phyloP scores from a whole-genome alignment of 2,113 vertebrate genomes.

The Brachypteracias leptosomus region DNA sequence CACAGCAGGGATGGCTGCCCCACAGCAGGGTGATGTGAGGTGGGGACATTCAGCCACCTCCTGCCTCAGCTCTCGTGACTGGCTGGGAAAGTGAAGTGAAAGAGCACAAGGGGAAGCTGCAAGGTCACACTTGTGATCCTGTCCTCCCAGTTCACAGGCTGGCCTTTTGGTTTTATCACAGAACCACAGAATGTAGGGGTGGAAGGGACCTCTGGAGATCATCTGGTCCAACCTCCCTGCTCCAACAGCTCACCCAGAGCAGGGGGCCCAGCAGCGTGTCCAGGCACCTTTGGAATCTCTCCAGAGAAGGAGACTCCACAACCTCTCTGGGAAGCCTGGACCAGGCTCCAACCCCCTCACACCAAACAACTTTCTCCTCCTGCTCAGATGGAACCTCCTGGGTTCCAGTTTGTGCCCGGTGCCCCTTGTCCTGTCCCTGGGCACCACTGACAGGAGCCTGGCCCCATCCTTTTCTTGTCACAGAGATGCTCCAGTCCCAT shows the following conservation, averaged over 20 bases:
- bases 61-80: not conserved
- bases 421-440: too few relatives aligned
- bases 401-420: not conserved
- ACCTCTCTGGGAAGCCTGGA: too few relatives aligned
- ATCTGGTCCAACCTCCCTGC: not conserved
- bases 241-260: too few relatives aligned
- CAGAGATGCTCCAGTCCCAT: not conserved
- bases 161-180: not conserved
- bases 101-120: not conserved
- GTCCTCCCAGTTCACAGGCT: not conserved
- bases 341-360: too few relatives aligned
- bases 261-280: too few relatives aligned
- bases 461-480: too few relatives aligned
- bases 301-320: too few relatives aligned
- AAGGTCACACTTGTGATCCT: not conserved
- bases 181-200: not conserved
- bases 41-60: not conserved
- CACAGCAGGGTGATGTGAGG: not conserved
- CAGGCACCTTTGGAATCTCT: too few relatives aligned
- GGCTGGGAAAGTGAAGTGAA: conserved; percentile 52
- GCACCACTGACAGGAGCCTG: too few relatives aligned
- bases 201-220: not conserved
- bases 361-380: too few relatives aligned
- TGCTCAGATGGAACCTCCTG: not conserved
- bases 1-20: fast-evolving